Evolutionary conservation across 2,888 invertebrate species (phyloP).

Genomic region (Standfussiana lucernea): DNA sequence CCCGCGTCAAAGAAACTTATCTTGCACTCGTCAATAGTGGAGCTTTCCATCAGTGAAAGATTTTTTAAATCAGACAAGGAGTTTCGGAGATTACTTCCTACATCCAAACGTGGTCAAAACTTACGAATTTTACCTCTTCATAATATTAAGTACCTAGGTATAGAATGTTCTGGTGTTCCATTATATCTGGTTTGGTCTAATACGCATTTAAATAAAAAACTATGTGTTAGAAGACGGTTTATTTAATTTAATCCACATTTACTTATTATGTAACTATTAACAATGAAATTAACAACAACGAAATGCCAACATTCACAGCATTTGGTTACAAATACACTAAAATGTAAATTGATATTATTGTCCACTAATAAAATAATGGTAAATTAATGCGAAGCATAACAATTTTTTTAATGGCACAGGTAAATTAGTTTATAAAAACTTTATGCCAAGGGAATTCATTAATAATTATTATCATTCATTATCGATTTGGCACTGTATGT

Average conservation of each 20-base stretch:
- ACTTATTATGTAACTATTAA: constrained; percentile 65
- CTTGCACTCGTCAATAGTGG: not conserved
- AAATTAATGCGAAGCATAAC: constrained; percentile 43
- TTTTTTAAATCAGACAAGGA: not conserved
- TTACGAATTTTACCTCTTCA: not conserved
- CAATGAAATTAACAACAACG: constrained; percentile 67
- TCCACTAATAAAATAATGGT: constrained; percentile 59
- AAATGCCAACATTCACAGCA: constrained; percentile 67
- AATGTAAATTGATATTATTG: constrained; percentile 64
- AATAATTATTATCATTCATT: constrained; percentile 38
- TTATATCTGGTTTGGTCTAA: not conserved
- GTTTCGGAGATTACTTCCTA: not conserved
- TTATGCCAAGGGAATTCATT: constrained; percentile 60
- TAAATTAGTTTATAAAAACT: constrained; percentile 44
- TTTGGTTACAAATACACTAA: constrained; percentile 53
- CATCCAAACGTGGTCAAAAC: too few species aligned
- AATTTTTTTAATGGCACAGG: constrained; percentile 61
- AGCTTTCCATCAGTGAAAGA: not conserved
- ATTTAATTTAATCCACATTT: constrained; percentile 70
- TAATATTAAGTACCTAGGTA: not conserved
- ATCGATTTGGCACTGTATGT: constrained; percentile 67
- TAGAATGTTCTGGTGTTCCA: not conserved
- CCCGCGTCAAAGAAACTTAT: too few species aligned
- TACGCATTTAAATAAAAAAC: not conserved
- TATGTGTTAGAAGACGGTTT: constrained; percentile 58